These are phyloP conservation scores for Drosophila anomalata DNA, from an alignment of 2,888 invertebrate species.

Conservation along the genomic window DNA sequence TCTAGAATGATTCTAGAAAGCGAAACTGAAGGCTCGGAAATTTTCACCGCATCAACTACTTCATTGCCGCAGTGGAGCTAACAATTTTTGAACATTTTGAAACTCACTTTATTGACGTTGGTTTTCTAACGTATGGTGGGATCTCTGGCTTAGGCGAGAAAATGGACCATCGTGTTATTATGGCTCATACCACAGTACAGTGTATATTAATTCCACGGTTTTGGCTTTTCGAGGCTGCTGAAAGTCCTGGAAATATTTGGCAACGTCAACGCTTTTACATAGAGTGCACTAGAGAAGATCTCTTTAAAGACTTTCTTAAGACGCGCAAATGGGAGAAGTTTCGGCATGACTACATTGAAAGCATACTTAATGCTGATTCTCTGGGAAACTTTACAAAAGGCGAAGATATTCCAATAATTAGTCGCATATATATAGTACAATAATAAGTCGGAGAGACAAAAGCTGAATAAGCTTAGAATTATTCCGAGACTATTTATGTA, in stretches of 20 bases:
- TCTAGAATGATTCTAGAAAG: background rate
- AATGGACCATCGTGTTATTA: constrained; percentile 87
- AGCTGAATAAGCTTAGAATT: constrained; percentile 18
- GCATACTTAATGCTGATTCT: too few relatives aligned
- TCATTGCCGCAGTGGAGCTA: background rate
- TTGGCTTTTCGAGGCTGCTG: too few relatives aligned
- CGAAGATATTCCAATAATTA: constrained; percentile 82
- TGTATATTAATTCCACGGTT: constrained; percentile 89
- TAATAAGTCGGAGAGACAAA: constrained; percentile 76
- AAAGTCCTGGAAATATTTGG: too few relatives aligned
- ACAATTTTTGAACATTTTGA: constrained; percentile 34
- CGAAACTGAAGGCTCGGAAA: constrained; percentile 19
- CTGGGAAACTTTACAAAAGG: constrained; percentile 74
- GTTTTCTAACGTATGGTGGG: constrained; percentile 79
- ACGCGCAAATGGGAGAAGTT: too few relatives aligned
- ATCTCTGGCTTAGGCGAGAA: constrained; percentile 89
- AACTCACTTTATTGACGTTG: constrained; percentile 82
- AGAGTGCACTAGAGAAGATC: too few relatives aligned
- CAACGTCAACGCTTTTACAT: too few relatives aligned
- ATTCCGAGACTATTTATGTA: background rate
- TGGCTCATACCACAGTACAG: constrained; percentile 87
- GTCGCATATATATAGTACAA: too few relatives aligned
- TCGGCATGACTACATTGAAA: too few relatives aligned
- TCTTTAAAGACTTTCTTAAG: too few relatives aligned
- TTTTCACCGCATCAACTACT: constrained; percentile 21